A percentile compares a stretch with the other conserved stretches of the same genome.
phyloP scores from a whole-genome alignment of 2,888 invertebrate species.

The Halictus quadricinctus region DNA sequence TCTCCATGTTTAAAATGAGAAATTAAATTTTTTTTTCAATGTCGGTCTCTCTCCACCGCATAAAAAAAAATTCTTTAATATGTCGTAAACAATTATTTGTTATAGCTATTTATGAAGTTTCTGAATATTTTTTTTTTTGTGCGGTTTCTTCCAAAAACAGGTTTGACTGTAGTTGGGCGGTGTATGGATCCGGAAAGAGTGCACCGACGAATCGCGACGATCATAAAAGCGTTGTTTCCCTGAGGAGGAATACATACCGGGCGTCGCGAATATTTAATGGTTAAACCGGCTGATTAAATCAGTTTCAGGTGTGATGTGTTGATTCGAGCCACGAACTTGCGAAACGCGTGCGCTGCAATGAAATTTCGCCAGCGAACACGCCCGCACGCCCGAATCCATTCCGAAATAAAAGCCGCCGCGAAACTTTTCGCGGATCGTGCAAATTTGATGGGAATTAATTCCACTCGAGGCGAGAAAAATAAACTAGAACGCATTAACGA shows the following conservation, averaged over 20 bases:
- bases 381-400: neutral
- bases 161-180: no score
- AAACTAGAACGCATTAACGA: neutral
- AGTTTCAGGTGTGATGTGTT: neutral
- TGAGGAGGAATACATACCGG: slow-evolving; percentile 4
- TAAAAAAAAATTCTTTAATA: no score
- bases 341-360: neutral
- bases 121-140: no score
- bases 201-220: neutral
- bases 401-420: neutral
- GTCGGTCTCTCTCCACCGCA: no score
- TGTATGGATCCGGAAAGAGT: no score
- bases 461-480: neutral
- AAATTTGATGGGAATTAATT: slow-evolving; percentile 1
- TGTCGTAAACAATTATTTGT: no score
- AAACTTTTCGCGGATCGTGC: neutral
- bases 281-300: slow-evolving; percentile 14
- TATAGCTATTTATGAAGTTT: no score
- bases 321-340: neutral
- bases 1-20: no score
- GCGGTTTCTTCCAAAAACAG: no score
- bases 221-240: slow-evolving; percentile 10
- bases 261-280: slow-evolving; percentile 18
- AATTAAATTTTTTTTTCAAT: no score
- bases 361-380: slow-evolving; percentile 9